These are phyloP conservation scores for Papilio protenor DNA, from an alignment of 2,888 invertebrate genomes.

Conservation along the genomic window DNA sequence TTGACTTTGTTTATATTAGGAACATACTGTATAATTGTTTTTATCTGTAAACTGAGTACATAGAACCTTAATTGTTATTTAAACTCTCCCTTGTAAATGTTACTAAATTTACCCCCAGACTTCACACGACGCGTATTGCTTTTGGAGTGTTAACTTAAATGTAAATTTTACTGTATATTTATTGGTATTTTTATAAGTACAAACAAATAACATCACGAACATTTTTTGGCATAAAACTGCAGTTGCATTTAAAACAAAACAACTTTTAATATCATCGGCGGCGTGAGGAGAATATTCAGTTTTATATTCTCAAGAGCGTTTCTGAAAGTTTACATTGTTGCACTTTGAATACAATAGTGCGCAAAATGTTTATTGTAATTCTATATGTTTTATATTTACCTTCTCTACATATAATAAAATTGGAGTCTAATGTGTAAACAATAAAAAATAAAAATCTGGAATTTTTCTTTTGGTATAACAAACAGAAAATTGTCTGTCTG, in stretches of 20 bases:
- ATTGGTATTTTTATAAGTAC: background rate
- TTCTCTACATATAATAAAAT: too few relatives aligned
- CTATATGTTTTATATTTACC: background rate
- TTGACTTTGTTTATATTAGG: too few relatives aligned
- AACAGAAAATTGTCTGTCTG: background rate
- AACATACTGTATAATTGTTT: too few relatives aligned
- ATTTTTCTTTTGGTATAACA: too few relatives aligned
- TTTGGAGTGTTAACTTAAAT: background rate
- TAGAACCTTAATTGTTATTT: too few relatives aligned
- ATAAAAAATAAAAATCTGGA: too few relatives aligned
- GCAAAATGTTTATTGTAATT: background rate
- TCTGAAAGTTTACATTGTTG: background rate
- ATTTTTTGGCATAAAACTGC: background rate
- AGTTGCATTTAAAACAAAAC: constrained; percentile 27
- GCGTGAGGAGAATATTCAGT: background rate
- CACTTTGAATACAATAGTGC: constrained; percentile 1
- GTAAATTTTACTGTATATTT: background rate
- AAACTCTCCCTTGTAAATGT: too few relatives aligned
- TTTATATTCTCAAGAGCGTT: background rate
- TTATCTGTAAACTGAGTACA: too few relatives aligned
- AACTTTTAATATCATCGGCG: constrained; percentile 11
- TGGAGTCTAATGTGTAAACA: too few relatives aligned
- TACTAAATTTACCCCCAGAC: too few relatives aligned
- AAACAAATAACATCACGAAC: constrained; percentile 15
- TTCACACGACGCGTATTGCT: too few relatives aligned